Evolutionary conservation across 1,140 invertebrate genomes (phyloP), one percentile per base, ranked within the genome.

Genomic region (Doryteuthis pealeii): DNA sequence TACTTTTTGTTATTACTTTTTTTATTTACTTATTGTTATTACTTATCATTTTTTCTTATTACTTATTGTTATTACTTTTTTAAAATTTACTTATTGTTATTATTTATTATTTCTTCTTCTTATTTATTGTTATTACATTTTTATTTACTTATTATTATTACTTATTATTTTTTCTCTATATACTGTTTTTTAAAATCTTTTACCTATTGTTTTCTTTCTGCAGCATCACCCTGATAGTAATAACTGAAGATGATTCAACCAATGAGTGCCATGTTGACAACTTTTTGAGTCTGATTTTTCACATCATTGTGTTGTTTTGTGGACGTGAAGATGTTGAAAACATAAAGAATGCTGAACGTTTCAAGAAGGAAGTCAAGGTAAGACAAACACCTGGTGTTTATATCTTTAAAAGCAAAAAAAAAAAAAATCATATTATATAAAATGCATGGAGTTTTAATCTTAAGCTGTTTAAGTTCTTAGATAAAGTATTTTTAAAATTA

Each of bases 291-390:
- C 90, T 91, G 54, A 90, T 93, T 54, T 94, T 94, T 83, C 90
- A 92, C 82, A 89, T 91, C 2, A 92, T 95, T 90, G 90, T 95
- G 14, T 89, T 95, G 54, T 91, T 92, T 74, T 91, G 93, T 79
- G 94, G 94, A 18, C 90, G 93, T 8, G 93, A 95, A 74, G 92
- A 94, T 80, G 86, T 95, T 30, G 91, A 91, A 78, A 91, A 89
- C 76, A 90, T 92, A 49, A 91, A 92, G 81, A 95, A 93, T 87
- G 88, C 94, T 62, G 94, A 95, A 82, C 90, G 92, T 82, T 88
- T 95, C 30, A 95, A 95, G 83, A 90, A 91, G 85, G 93, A 95
- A 78, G 88, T 95, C 71, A 90, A 93, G 80, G 91, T 92, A 80
- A 78, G 77, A 70, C 10, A 66, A 28, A 15, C 58, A n/a, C 35